phyloP scores from a whole-genome alignment of 2,113 vertebrate species.

The Oncorhynchus mykiss region DNA sequence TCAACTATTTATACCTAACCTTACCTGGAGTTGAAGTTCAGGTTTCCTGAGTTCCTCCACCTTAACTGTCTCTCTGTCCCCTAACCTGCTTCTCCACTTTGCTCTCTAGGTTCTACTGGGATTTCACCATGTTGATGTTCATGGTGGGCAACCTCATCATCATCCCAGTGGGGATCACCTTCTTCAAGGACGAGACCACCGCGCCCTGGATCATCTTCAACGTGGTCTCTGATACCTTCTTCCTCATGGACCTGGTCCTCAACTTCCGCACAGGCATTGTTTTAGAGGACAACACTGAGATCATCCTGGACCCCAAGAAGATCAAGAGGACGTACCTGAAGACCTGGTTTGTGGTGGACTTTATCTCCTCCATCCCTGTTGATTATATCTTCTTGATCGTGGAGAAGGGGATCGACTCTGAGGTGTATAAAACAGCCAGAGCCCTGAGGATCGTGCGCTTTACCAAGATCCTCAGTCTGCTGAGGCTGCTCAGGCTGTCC shows the following conservation, averaged over 20 bases:
- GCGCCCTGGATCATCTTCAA: conserved; percentile 98
- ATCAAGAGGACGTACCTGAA: conserved; percentile 96
- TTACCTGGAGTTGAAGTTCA: too few species aligned
- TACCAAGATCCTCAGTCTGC: conserved; percentile 93
- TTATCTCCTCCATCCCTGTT: conserved; percentile 97
- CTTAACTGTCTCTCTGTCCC: not conserved
- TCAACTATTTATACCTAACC: too few species aligned
- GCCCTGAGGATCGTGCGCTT: conserved; percentile 95
- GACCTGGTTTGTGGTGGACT: conserved; percentile 98
- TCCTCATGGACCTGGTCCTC: conserved; percentile 95
- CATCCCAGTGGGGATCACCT: conserved; percentile 98
- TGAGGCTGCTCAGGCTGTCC: conserved; percentile 88
- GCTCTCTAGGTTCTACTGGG: conserved; percentile 94
- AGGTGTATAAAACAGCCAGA: conserved; percentile 95
- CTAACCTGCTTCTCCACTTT: not conserved
- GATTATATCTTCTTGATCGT: conserved; percentile 99
- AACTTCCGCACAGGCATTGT: conserved; percentile 98
- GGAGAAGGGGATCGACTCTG: conserved; percentile 96
- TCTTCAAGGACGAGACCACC: conserved; percentile 98
- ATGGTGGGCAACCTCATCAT: conserved; percentile 99
- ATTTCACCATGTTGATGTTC: conserved; percentile 97
- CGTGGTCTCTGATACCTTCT: conserved; percentile 97
- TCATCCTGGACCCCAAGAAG: conserved; percentile 93
- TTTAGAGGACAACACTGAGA: conserved; percentile 97
- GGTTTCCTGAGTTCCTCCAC: not conserved